These are phyloP conservation scores for Elephantulus edwardii DNA, from an alignment of 2,113 vertebrate genomes.

Conservation along the genomic window DNA sequence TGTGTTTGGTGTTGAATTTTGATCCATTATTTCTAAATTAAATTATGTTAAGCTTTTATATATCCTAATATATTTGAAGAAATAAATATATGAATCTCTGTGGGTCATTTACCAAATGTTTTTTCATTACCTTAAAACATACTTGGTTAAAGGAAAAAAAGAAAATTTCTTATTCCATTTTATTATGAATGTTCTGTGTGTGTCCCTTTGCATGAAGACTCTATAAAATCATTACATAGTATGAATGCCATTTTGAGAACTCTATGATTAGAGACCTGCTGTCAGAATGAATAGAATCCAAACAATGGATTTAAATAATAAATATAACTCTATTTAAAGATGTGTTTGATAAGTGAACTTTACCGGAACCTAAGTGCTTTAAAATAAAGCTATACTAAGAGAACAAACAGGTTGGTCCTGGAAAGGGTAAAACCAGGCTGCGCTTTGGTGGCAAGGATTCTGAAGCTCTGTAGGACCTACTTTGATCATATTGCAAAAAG, in stretches of 20 bases:
- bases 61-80: conserved; percentile 39
- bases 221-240: not conserved
- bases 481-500: no score
- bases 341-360: conserved; percentile 10
- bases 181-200: not conserved
- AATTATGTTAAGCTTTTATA: not conserved
- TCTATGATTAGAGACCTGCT: conserved; percentile 33
- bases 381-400: conserved; percentile 27
- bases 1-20: not conserved
- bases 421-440: no score
- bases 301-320: not conserved
- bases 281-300: conserved; percentile 31
- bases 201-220: not conserved
- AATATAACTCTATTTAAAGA: conserved; percentile 1
- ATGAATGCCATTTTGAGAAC: conserved; percentile 12
- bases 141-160: conserved; percentile 46
- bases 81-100: not conserved
- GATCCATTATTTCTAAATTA: conserved; percentile 39
- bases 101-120: not conserved
- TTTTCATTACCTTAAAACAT: conserved; percentile 28
- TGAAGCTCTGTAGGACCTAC: no score
- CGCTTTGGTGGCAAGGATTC: no score
- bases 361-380: not conserved
- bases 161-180: not conserved
- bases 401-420: no score